Conservation (phyloP, 2,888 invertebrate genomes). For the Strigamia transsilvanica region DNA sequence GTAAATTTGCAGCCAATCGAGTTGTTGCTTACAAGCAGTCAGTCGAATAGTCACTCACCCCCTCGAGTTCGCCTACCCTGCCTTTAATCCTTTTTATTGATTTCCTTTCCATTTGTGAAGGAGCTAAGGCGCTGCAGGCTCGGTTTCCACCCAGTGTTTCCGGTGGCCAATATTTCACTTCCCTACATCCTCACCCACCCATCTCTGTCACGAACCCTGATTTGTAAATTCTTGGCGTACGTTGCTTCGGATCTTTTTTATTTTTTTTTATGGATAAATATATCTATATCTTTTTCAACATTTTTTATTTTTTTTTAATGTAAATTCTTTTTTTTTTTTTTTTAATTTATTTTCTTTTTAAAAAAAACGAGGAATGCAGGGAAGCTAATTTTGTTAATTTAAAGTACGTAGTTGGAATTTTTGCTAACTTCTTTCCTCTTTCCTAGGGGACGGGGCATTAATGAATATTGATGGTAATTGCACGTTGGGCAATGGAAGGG, state of each 20-base stretch:
- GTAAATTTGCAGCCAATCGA: slow-evolving; percentile 31
- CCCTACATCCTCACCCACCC: slow-evolving; percentile 6
- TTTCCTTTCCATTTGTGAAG: slow-evolving; percentile 42
- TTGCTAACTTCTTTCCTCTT: too few relatives aligned
- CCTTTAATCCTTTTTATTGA: slow-evolving; percentile 40
- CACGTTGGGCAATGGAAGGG: too few relatives aligned
- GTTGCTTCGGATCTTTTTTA: background rate
- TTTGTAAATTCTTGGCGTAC: slow-evolving; percentile 22
- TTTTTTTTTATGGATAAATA: background rate
- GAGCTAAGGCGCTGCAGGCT: slow-evolving; percentile 33
- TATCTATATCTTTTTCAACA: background rate
- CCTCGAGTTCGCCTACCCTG: background rate
- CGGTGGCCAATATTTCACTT: slow-evolving; percentile 42
- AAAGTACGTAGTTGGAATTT: too few relatives aligned
- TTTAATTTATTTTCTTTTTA: background rate
- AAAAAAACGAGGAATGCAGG: too few relatives aligned
- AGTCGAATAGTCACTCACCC: slow-evolving; percentile 11
- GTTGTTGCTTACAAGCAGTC: slow-evolving; percentile 18
- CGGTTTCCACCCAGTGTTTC: slow-evolving; percentile 34
- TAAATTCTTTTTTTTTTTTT: background rate
- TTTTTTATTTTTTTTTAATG: background rate
- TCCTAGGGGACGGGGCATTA: too few relatives aligned
- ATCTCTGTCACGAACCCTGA: slow-evolving; percentile 17
- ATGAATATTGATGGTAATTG: too few relatives aligned
- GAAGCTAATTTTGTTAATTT: too few relatives aligned